Evolutionary conservation across 2,888 invertebrate genomes (phyloP).

Genomic region (Dryococelus australis): DNA sequence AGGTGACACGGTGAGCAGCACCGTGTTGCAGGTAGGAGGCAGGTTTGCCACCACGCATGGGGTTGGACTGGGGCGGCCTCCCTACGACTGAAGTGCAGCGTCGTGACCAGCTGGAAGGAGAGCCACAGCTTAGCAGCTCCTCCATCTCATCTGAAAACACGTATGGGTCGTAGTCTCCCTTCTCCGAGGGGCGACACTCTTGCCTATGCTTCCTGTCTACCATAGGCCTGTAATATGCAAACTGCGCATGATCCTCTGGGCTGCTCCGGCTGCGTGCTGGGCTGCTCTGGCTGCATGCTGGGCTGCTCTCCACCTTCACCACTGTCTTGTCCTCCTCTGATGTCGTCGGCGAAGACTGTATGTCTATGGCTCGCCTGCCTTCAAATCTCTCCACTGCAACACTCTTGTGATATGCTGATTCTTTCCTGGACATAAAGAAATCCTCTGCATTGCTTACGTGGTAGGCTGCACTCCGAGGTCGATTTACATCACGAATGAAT

Average conservation of each 20-base stretch:
- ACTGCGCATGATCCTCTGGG: not conserved
- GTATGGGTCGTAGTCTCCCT: slow-evolving; percentile 1
- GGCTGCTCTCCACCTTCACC: not conserved
- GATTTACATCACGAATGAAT: not conserved
- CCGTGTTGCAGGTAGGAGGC: not conserved
- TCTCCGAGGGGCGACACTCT: not conserved
- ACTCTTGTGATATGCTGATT: not conserved
- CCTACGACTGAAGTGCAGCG: not conserved
- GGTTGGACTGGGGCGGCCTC: not conserved
- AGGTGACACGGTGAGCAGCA: not conserved
- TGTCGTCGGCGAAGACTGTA: not conserved
- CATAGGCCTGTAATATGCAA: not conserved
- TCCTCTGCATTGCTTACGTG: not conserved
- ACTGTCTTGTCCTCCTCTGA: not conserved
- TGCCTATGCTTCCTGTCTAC: not conserved
- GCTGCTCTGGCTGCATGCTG: not conserved
- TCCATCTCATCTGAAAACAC: not conserved
- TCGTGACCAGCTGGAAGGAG: not conserved
- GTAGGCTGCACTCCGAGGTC: not conserved
- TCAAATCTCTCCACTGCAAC: not conserved
- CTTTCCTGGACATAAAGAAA: not conserved
- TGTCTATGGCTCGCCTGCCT: not conserved
- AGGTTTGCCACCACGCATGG: not conserved
- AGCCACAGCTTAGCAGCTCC: slow-evolving; percentile 7
- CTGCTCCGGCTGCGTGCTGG: not conserved